Evolutionary conservation across 2,888 invertebrate genomes (phyloP), one percentile per base, ranked within the genome.

Genomic region (Cheilosia impressa): DNA sequence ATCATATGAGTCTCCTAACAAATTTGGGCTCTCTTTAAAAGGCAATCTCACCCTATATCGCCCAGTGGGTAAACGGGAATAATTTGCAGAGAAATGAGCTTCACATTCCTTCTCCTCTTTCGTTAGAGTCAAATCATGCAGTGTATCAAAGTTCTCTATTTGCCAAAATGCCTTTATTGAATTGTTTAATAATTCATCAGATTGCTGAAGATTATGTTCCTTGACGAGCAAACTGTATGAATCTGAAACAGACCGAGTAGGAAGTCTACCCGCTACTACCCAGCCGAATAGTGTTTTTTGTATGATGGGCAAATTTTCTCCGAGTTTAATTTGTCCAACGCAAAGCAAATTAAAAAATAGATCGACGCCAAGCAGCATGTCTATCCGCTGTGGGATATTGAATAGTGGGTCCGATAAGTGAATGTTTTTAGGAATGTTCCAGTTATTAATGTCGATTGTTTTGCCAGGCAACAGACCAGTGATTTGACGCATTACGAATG

Each of bases 271-370:
- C 9, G 75, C 78, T 10, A 78, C 69, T 24, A 87, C 43, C 73
- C 87, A 87, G 0, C 81, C 81, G 7, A 81, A 38, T 41, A 81
- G 9, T 3, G 81, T 81, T 31, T 73, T 81, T 71, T 87, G 78
- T 3, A 62, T 4, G 7, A 52, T 47, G 13, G 80, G 69, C 19
- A 75, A 43, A 27, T 24, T 66, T 9, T 45, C 9, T n/a, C 72
- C 77, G 17, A 87, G 50, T 27, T 66, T 53, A 45, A 81, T 78
- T 65, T 78, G 72, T 0, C 79, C 71, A 19, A 72, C 31, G 19
- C 55, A 62, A 1, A 83, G n/a, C 6, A 73, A 5, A 2, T n/a
- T 55, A 34, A 68, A 72, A 38, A 80, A 85, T 22, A 68, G 19
- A 22, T 79, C 71, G 5, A 71, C 79, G 3, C 80, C 76, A 22